A percentile compares a stretch with the other conserved stretches of the same genome.
These are phyloP conservation scores for Amblyraja radiata DNA, from an alignment of 2,797 vertebrate genomes.

Conservation along the genomic window DNA sequence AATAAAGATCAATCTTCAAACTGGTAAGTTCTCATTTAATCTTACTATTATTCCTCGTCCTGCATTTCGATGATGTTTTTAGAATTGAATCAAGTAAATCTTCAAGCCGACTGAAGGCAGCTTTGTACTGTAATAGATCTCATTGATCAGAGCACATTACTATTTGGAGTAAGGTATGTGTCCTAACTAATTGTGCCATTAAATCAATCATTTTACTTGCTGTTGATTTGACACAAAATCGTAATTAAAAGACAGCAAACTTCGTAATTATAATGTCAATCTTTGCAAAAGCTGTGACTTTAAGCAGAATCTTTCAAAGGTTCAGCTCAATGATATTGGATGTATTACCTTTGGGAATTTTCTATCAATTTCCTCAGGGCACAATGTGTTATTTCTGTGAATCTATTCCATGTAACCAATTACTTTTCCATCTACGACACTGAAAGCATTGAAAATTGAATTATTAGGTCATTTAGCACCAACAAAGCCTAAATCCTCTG, in stretches of 20 bases:
- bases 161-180: not conserved
- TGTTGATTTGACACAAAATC: not conserved
- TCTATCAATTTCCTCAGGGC: not conserved
- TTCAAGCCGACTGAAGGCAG: not conserved
- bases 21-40: too few relatives aligned
- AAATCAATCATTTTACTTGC: slow-evolving; percentile 18
- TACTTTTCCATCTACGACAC: not conserved
- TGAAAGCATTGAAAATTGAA: slow-evolving; percentile 20
- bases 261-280: not conserved
- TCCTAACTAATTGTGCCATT: slow-evolving; percentile 14
- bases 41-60: not conserved
- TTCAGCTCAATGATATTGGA: not conserved
- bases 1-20: too few relatives aligned
- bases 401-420: slow-evolving; percentile 28
- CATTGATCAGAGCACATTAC: not conserved
- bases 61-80: not conserved
- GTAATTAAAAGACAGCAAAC: not conserved
- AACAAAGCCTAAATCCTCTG: not conserved
- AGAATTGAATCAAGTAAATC: not conserved
- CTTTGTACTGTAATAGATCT: not conserved
- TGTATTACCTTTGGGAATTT: not conserved
- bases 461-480: not conserved
- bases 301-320: not conserved
- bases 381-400: slow-evolving; percentile 25
- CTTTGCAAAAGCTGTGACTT: not conserved